These are phyloP conservation scores for Pachypeltis micranthus DNA, from an alignment of 1,140 invertebrate species.

Conservation along the genomic window DNA sequence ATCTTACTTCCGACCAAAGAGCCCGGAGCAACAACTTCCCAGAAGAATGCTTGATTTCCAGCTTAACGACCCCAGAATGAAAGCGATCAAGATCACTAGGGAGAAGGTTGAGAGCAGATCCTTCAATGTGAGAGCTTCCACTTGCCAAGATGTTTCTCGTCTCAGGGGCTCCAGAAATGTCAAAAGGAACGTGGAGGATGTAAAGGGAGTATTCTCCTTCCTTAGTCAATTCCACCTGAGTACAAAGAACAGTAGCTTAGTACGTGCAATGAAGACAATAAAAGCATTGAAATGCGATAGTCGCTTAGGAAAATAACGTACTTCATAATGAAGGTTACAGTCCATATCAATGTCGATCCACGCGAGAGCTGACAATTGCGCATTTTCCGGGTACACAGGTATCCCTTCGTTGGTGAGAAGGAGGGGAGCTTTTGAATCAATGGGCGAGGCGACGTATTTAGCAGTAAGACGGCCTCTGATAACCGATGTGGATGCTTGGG, in stretches of 20 bases:
- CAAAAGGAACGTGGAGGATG: conserved; percentile 49
- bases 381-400: neutral
- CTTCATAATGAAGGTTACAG: conserved; percentile 73
- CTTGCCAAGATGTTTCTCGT: conserved; percentile 46
- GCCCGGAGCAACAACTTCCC: conserved; percentile 39
- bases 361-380: conserved; percentile 51
- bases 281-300: conserved; percentile 6
- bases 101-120: conserved; percentile 44
- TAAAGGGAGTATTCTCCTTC: conserved; percentile 35
- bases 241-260: no score
- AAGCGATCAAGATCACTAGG: conserved; percentile 45
- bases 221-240: conserved; percentile 18
- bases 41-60: conserved; percentile 42
- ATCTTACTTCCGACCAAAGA: conserved; percentile 39
- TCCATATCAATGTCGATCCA: conserved; percentile 71
- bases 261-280: neutral
- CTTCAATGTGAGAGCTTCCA: conserved; percentile 47
- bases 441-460: conserved; percentile 40
- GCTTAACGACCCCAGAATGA: conserved; percentile 44
- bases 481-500: conserved; percentile 38
- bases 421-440: conserved; percentile 55
- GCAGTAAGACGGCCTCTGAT: conserved; percentile 52
- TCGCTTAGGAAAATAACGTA: conserved; percentile 34
- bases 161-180: conserved; percentile 50
- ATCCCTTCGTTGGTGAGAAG: conserved; percentile 35